Conservation (phyloP, 92 coral and sea anemone genomes). For the Pocillopora meandrina region DNA sequence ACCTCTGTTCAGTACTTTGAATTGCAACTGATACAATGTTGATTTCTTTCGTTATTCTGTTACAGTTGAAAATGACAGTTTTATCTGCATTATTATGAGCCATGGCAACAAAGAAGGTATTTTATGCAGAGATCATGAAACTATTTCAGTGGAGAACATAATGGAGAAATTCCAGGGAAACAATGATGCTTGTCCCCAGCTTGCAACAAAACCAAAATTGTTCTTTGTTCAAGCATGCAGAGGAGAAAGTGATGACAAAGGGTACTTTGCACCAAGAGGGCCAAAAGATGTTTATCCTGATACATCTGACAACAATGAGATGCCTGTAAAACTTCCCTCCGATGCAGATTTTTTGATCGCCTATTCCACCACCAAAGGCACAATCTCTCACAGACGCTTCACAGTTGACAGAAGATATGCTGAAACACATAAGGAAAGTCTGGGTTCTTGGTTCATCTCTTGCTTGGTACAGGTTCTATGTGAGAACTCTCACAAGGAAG, state of each 20-base stretch:
- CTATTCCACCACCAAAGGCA: slow-evolving; percentile 81
- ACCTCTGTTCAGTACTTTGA: too few species aligned
- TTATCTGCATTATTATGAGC: slow-evolving; percentile 82
- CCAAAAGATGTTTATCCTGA: slow-evolving; percentile 40
- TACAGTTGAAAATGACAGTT: slow-evolving; percentile 76
- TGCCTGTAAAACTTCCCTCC: slow-evolving; percentile 80
- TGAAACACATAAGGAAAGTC: background rate
- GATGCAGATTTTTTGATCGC: slow-evolving; percentile 85
- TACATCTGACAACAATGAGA: slow-evolving; percentile 37
- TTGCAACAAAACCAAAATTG: slow-evolving; percentile 86
- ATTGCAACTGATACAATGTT: background rate
- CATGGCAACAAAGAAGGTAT: slow-evolving; percentile 78
- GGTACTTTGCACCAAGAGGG: slow-evolving; percentile 43
- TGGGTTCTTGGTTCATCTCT: slow-evolving; percentile 90
- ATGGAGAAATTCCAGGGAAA: slow-evolving; percentile 68
- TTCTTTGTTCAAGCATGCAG: slow-evolving; percentile 92
- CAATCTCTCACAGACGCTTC: slow-evolving; percentile 64
- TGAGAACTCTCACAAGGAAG: slow-evolving; percentile 70
- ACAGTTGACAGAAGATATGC: slow-evolving; percentile 7
- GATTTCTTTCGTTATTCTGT: background rate
- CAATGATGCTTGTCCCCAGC: slow-evolving; percentile 50
- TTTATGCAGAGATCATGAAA: slow-evolving; percentile 45
- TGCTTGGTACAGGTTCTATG: slow-evolving; percentile 68
- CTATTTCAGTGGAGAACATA: slow-evolving; percentile 66
- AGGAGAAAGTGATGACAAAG: slow-evolving; percentile 69